Percentiles rank a stretch among this genome's conserved stretches.
Evolutionary conservation across 2,797 vertebrate species (phyloP).

Genomic region (Thamnophis elegans): DNA sequence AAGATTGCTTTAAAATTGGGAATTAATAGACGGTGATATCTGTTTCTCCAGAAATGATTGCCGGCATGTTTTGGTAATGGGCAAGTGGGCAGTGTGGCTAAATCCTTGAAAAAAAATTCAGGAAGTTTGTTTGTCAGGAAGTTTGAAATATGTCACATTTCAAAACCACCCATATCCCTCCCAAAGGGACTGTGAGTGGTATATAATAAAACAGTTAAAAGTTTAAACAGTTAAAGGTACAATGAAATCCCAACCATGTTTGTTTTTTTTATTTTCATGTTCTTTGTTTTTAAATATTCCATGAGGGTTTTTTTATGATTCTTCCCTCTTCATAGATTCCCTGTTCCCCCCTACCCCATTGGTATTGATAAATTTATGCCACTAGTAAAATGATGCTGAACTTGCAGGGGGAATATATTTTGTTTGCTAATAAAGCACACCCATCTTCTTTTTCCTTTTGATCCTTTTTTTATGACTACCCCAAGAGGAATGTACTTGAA

Average conservation of each 20-base stretch:
- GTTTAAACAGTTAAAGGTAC: neutral
- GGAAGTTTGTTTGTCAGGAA: neutral
- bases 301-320: neutral
- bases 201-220: neutral
- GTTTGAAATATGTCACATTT: neutral
- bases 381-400: constrained; percentile 42
- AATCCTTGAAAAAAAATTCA: neutral
- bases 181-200: neutral
- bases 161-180: neutral
- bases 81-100: neutral
- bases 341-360: neutral
- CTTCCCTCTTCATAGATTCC: neutral
- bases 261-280: neutral
- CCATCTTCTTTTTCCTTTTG: constrained; percentile 39
- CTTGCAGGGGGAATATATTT: constrained; percentile 35
- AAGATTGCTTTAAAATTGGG: neutral
- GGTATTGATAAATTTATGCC: constrained; percentile 32
- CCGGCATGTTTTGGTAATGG: neutral
- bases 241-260: neutral
- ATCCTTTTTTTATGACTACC: constrained; percentile 49
- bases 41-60: neutral
- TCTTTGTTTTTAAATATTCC: neutral
- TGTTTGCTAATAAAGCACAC: constrained; percentile 43
- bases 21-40: neutral
- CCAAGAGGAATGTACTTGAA: constrained; percentile 55